A percentile compares a stretch with the other conserved stretches of the same genome.
Evolutionary conservation across 1,140 invertebrate genomes (phyloP).

Genomic region (Caenorhabditis tropicalis): DNA sequence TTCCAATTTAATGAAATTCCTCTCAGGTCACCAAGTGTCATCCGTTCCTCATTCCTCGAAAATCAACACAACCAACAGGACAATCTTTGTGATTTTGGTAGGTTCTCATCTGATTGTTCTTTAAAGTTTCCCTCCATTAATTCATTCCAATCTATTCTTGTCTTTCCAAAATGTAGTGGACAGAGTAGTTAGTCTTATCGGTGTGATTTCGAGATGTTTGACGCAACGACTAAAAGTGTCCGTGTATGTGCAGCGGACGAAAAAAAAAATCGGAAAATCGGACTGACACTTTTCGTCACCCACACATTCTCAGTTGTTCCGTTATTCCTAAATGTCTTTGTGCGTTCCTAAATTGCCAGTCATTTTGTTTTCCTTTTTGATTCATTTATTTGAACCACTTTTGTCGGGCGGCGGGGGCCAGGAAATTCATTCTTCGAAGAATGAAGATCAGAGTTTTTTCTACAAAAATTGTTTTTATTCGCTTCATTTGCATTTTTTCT

Average conservation of each 20-base stretch:
- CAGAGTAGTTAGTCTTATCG: not conserved
- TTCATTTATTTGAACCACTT: constrained; percentile 12
- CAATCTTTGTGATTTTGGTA: constrained; percentile 28
- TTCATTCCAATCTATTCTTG: not conserved
- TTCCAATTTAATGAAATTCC: not conserved
- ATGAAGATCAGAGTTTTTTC: not conserved
- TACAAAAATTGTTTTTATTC: not conserved
- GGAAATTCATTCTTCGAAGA: not conserved
- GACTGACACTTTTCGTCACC: not conserved
- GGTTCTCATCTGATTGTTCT: not conserved
- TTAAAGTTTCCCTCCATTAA: not conserved
- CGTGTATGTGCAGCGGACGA: not conserved
- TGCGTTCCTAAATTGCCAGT: constrained; percentile 10
- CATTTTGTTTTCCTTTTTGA: not conserved
- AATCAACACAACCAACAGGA: constrained; percentile 33
- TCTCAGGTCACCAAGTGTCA: constrained; percentile 26
- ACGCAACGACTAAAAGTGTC: not conserved
- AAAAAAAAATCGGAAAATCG: not conserved
- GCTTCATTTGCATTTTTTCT: not conserved
- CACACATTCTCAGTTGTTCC: not conserved
- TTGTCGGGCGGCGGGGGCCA: too few relatives aligned
- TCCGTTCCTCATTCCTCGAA: constrained; percentile 17
- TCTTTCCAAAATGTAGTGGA: not conserved
- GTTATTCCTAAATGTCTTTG: not conserved
- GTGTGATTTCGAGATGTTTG: not conserved